Percentiles rank a stretch among this genome's conserved stretches.
These are phyloP conservation scores for Lasius fuliginosus DNA, from an alignment of 2,888 invertebrate genomes.

Conservation along the genomic window DNA sequence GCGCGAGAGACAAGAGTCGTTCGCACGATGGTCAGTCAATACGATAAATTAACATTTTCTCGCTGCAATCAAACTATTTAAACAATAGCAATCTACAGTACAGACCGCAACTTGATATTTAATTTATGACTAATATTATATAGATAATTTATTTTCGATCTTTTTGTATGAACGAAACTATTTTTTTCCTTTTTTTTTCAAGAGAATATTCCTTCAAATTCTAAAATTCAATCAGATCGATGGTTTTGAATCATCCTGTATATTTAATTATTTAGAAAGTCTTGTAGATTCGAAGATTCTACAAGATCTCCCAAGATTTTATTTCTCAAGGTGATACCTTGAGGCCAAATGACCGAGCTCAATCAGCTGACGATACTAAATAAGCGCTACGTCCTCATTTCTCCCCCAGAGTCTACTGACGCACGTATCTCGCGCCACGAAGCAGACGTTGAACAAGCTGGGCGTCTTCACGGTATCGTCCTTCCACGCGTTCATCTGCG, in stretches of 20 bases:
- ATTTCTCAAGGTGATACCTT: neutral
- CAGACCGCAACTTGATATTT: neutral
- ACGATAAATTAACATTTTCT: constrained; percentile 6
- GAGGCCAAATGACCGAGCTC: neutral
- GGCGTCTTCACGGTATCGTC: constrained; percentile 99
- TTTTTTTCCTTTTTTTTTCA: neutral
- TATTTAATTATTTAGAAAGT: neutral
- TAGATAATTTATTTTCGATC: neutral
- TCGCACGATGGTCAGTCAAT: neutral
- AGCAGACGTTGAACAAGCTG: constrained; percentile 97
- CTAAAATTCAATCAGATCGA: neutral
- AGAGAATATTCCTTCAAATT: neutral
- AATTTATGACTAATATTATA: neutral
- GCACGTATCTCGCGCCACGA: constrained; percentile 97
- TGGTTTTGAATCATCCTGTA: neutral
- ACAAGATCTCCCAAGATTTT: neutral
- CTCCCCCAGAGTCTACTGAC: constrained; percentile 94
- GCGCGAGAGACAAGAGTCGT: neutral
- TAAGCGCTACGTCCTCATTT: neutral
- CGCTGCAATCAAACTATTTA: neutral
- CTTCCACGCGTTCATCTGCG: constrained; percentile 99
- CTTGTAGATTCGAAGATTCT: neutral
- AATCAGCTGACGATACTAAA: neutral
- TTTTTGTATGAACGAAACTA: neutral
- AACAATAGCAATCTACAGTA: neutral